Conservation (phyloP, 2,797 vertebrate genomes). For the Thaleichthys pacificus region DNA sequence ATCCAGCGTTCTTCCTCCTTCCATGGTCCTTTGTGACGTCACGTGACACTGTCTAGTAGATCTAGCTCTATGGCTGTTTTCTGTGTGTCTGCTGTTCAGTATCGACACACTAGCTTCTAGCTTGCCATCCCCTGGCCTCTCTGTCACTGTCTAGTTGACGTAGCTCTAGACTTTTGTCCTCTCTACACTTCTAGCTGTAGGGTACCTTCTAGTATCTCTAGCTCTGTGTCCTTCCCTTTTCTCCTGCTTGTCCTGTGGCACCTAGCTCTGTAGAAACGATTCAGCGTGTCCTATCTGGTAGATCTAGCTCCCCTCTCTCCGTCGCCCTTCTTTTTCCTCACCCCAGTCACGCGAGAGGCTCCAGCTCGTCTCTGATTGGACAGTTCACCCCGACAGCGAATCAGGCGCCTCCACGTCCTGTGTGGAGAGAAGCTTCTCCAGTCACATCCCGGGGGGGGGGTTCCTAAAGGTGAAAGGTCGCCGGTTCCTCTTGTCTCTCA, state of each 20-base stretch:
- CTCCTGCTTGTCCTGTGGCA: conserved; percentile 34
- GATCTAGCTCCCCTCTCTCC: conserved; percentile 28
- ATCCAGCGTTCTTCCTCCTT: too few relatives aligned
- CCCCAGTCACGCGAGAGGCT: too few relatives aligned
- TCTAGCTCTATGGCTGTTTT: background rate
- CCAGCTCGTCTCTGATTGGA: too few relatives aligned
- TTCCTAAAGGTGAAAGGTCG: too few relatives aligned
- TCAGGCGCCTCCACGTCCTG: too few relatives aligned
- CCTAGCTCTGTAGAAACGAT: background rate
- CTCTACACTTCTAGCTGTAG: conserved; percentile 35
- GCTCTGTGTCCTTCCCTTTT: conserved; percentile 51
- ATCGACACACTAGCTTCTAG: too few relatives aligned
- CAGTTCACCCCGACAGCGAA: too few relatives aligned
- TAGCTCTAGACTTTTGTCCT: conserved; percentile 46
- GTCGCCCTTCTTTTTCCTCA: conserved; percentile 28
- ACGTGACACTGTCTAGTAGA: background rate
- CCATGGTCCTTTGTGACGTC: too few relatives aligned
- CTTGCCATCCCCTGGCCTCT: background rate
- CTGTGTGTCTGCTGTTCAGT: too few relatives aligned
- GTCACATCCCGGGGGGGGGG: too few relatives aligned
- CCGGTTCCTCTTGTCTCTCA: too few relatives aligned
- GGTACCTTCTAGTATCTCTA: conserved; percentile 52
- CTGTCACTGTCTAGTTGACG: conserved; percentile 40
- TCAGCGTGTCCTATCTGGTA: conserved; percentile 45
- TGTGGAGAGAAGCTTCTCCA: too few relatives aligned